Percentiles rank a stretch among this genome's conserved stretches.
Conservation (phyloP, 1,140 invertebrate genomes). For the Aphis gossypii region DNA sequence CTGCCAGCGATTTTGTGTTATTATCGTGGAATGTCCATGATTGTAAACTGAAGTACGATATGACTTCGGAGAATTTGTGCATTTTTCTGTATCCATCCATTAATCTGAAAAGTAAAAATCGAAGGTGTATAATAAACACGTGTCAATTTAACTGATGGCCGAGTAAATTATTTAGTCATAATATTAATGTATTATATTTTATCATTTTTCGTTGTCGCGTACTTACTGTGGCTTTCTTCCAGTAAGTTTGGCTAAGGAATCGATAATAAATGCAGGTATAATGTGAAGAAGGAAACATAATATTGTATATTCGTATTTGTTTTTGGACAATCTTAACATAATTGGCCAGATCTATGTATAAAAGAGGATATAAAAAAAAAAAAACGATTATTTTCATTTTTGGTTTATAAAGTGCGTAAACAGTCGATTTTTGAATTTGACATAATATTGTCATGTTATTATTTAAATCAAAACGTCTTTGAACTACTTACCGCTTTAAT, state of each 20-base stretch:
- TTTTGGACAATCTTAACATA: slow-evolving; percentile 47
- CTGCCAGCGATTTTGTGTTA: slow-evolving; percentile 70
- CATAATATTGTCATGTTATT: not conserved
- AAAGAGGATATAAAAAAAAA: not conserved
- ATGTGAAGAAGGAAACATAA: slow-evolving; percentile 55
- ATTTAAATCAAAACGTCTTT: not conserved
- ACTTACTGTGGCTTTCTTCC: slow-evolving; percentile 58
- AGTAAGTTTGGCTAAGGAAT: slow-evolving; percentile 41
- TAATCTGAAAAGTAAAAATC: slow-evolving; percentile 66
- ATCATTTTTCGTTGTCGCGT: not conserved
- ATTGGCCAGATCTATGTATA: slow-evolving; percentile 35
- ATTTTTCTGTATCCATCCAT: slow-evolving; percentile 78
- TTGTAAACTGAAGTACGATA: slow-evolving; percentile 60
- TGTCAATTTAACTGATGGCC: not conserved
- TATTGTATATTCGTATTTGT: slow-evolving; percentile 41
- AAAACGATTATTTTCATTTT: not conserved
- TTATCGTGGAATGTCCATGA: slow-evolving; percentile 60
- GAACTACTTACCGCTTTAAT: not conserved
- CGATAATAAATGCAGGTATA: slow-evolving; percentile 55
- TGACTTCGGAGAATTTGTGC: slow-evolving; percentile 69
- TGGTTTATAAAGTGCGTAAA: not conserved
- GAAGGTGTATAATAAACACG: not conserved
- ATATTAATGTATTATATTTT: not conserved
- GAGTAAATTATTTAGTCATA: not conserved
- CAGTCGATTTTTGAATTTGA: not conserved